Conservation (phyloP, 2,888 invertebrate species). For the Mythimna lalbum region DNA sequence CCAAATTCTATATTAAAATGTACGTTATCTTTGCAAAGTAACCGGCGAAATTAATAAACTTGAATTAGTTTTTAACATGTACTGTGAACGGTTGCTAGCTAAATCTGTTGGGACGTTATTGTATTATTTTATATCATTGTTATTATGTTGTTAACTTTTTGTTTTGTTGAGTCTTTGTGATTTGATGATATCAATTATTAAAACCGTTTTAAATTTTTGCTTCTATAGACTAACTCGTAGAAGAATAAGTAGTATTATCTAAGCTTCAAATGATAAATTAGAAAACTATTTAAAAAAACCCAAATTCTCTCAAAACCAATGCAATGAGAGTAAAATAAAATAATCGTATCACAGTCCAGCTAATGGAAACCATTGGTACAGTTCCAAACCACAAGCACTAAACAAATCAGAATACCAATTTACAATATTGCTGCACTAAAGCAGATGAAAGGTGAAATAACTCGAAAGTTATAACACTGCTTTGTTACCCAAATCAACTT, state of each 20-base stretch:
- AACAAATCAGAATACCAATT: slow-evolving; percentile 36
- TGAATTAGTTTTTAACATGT: slow-evolving; percentile 51
- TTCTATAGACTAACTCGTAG: too few species aligned
- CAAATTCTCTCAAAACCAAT: not conserved
- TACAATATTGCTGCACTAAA: slow-evolving; percentile 36
- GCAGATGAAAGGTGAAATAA: slow-evolving; percentile 24
- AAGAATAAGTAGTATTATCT: not conserved
- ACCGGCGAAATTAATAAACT: slow-evolving; percentile 56
- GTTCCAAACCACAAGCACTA: slow-evolving; percentile 43
- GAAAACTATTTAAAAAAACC: not conserved
- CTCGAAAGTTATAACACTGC: slow-evolving; percentile 2
- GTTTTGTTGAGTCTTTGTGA: slow-evolving; percentile 3
- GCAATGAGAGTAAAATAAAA: slow-evolving; percentile 17
- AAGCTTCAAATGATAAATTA: not conserved
- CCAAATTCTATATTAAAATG: slow-evolving; percentile 60
- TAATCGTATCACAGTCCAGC: slow-evolving; percentile 10
- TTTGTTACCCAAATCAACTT: slow-evolving; percentile 28
- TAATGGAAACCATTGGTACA: slow-evolving; percentile 43
- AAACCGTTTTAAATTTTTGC: too few species aligned
- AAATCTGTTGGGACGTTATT: slow-evolving; percentile 23
- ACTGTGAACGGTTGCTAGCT: slow-evolving; percentile 14
- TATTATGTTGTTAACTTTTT: not conserved
- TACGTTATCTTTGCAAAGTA: slow-evolving; percentile 51
- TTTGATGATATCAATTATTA: not conserved
- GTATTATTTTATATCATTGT: slow-evolving; percentile 24